Evolutionary conservation across 35 echinoderm and acorn worm genomes (phyloP).

Genomic region (Hemicentrotus pulcherrimus): DNA sequence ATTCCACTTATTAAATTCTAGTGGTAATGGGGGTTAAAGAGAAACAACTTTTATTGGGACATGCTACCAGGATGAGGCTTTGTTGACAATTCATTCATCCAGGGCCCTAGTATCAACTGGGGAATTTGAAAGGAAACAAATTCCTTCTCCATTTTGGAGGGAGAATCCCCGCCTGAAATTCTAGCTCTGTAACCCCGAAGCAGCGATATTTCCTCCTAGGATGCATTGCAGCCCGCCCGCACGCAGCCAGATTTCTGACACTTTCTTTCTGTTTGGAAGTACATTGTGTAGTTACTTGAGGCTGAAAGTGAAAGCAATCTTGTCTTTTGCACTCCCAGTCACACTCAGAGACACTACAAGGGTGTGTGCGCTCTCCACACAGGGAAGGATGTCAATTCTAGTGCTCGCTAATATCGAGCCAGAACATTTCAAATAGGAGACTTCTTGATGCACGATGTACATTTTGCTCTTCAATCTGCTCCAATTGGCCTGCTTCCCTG

Average conservation of each 20-base stretch:
- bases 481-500: not conserved
- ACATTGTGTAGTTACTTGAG: not conserved
- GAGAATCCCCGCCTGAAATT: not conserved
- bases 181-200: not conserved
- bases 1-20: not conserved
- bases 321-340: not conserved
- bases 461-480: not conserved
- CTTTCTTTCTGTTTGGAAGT: not conserved
- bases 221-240: not conserved
- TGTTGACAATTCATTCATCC: not conserved
- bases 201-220: not conserved
- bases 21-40: not conserved
- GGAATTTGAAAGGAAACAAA: conserved; percentile 2
- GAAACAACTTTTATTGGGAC: not conserved
- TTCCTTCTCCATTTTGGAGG: conserved; percentile 8
- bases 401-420: not conserved
- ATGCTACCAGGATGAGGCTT: not conserved
- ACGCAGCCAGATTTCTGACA: not conserved
- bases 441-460: not conserved
- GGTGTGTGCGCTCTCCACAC: not conserved
- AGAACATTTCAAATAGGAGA: not conserved
- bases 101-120: not conserved
- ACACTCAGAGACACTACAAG: not conserved
- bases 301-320: not conserved
- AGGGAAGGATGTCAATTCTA: not conserved